These are phyloP conservation scores for Ceramica pisi DNA, from an alignment of 2,888 invertebrate genomes.

Conservation along the genomic window DNA sequence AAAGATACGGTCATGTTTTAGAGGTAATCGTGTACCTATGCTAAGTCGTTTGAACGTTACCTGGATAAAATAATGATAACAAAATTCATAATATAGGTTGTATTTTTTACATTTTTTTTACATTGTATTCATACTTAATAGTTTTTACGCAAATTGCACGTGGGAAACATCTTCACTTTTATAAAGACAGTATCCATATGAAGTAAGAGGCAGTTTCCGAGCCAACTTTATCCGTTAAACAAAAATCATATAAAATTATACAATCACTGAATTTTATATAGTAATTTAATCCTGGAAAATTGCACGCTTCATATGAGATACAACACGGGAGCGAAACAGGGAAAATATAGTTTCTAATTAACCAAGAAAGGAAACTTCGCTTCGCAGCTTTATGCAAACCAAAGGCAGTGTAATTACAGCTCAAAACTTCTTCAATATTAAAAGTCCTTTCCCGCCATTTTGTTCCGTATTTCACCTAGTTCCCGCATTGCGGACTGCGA, in stretches of 20 bases:
- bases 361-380: neutral
- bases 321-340: neutral
- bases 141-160: neutral
- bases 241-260: neutral
- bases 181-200: no score
- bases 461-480: slow-evolving; percentile 23
- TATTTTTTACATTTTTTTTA: no score
- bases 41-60: neutral
- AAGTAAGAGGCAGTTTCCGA: no score
- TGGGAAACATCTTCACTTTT: neutral
- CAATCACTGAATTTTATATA: neutral
- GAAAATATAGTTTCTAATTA: neutral
- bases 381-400: neutral
- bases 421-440: slow-evolving; percentile 16
- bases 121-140: slow-evolving; percentile 9
- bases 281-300: neutral
- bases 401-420: slow-evolving; percentile 8
- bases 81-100: no score
- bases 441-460: slow-evolving; percentile 32
- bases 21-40: neutral
- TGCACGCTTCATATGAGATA: neutral
- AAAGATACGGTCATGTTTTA: slow-evolving; percentile 2
- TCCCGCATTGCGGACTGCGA: slow-evolving; percentile 59
- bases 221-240: no score
- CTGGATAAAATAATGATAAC: slow-evolving; percentile 36